Evolutionary conservation across 2,113 vertebrate species (phyloP).

Genomic region (Pituophis catenifer): DNA sequence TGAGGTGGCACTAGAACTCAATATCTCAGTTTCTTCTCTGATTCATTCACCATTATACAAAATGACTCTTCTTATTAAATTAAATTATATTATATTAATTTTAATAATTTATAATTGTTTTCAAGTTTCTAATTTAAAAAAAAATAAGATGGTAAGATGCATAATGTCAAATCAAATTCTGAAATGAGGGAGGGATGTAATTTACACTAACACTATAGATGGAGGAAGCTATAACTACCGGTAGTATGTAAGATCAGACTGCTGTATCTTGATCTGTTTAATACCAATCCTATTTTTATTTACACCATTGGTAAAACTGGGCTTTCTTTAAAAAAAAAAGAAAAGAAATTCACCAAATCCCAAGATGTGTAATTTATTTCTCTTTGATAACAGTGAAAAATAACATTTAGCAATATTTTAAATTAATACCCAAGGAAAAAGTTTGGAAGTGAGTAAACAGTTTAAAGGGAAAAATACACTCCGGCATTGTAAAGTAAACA

Average conservation of each 20-base stretch:
- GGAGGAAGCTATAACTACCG: conserved; percentile 17
- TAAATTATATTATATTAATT: neutral
- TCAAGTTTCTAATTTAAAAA: neutral
- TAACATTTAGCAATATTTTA: conserved; percentile 52
- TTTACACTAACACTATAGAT: conserved; percentile 22
- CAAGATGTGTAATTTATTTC: conserved; percentile 32
- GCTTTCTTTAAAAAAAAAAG: conserved; percentile 44
- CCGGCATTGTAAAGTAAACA: conserved; percentile 16
- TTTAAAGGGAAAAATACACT: conserved; percentile 36
- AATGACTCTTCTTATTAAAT: neutral
- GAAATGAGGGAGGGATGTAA: conserved; percentile 10
- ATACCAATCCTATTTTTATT: conserved; percentile 35
- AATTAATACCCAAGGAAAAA: conserved; percentile 41
- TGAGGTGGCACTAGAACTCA: neutral
- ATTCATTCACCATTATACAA: neutral
- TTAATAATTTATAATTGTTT: conserved; percentile 16
- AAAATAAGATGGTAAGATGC: neutral
- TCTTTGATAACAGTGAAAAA: conserved; percentile 32
- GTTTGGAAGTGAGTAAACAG: conserved; percentile 28
- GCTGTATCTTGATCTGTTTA: conserved; percentile 8
- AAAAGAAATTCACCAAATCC: conserved; percentile 26
- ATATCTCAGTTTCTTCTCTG: neutral
- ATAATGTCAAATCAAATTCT: conserved; percentile 24
- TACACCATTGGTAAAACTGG: conserved; percentile 14
- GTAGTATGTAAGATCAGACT: conserved; percentile 10